Evolutionary conservation across 2,888 invertebrate species (phyloP).

Genomic region (Macaria notata): DNA sequence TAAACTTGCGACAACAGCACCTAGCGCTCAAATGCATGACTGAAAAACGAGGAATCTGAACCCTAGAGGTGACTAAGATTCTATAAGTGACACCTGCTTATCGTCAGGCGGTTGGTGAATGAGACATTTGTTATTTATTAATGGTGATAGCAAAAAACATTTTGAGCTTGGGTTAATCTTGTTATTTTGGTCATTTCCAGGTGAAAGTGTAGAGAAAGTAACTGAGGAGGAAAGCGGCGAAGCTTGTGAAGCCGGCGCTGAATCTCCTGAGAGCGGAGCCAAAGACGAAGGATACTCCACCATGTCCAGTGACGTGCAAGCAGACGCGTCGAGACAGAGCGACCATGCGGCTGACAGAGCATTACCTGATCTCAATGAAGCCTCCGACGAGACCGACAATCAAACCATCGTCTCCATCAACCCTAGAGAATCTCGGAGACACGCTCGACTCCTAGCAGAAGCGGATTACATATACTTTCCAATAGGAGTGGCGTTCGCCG

Average conservation of each 20-base stretch:
- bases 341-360: conserved; percentile 81
- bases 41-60: too few relatives aligned
- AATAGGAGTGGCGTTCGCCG: conserved; percentile 83
- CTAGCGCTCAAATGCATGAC: too few relatives aligned
- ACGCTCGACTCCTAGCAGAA: conserved; percentile 83
- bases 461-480: conserved; percentile 87
- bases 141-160: too few relatives aligned
- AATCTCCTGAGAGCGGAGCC: conserved; percentile 89
- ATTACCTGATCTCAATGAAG: conserved; percentile 88
- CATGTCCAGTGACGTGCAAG: conserved; percentile 92
- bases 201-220: conserved; percentile 58
- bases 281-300: conserved; percentile 92
- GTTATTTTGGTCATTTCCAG: conserved; percentile 41
- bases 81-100: too few relatives aligned
- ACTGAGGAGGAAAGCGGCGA: conserved; percentile 75
- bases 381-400: conserved; percentile 87
- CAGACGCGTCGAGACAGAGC: conserved; percentile 84
- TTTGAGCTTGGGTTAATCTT: neutral
- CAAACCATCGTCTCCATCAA: conserved; percentile 79
- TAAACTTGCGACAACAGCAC: too few relatives aligned
- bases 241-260: conserved; percentile 86
- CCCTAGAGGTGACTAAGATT: too few relatives aligned
- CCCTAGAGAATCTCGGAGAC: conserved; percentile 73
- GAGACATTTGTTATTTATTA: too few relatives aligned
- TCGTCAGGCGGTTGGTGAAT: too few relatives aligned